phyloP scores from a whole-genome alignment of 1,140 invertebrate genomes.

The Theocolax elegans region DNA sequence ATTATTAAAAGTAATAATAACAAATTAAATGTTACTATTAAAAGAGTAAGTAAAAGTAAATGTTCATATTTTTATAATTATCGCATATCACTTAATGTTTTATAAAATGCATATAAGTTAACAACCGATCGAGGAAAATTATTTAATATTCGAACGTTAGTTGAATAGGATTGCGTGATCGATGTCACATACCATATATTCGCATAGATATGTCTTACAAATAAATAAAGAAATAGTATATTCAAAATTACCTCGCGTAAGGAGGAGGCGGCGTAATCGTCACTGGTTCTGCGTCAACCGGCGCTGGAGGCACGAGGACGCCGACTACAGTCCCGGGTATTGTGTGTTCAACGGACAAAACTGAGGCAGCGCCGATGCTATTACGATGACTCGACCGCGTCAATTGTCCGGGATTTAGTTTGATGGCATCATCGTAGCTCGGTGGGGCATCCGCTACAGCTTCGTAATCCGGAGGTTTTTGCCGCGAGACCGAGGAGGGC shows the following conservation, averaged over 20 bases:
- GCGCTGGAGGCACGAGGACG: slow-evolving; percentile 46
- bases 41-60: too few species aligned
- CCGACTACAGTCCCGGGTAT: slow-evolving; percentile 50
- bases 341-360: slow-evolving; percentile 44
- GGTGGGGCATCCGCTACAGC: slow-evolving; percentile 76
- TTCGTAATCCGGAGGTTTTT: slow-evolving; percentile 81
- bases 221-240: too few species aligned
- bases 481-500: slow-evolving; percentile 61
- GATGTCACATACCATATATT: too few species aligned
- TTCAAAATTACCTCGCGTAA: slow-evolving; percentile 60
- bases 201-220: too few species aligned
- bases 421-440: slow-evolving; percentile 80
- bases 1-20: too few species aligned
- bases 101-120: too few species aligned
- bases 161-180: too few species aligned
- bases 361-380: slow-evolving; percentile 42
- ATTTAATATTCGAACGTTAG: too few species aligned
- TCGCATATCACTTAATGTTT: too few species aligned
- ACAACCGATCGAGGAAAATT: too few species aligned
- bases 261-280: slow-evolving; percentile 58
- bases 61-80: too few species aligned
- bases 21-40: too few species aligned
- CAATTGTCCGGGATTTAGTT: slow-evolving; percentile 72
- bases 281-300: slow-evolving; percentile 49
- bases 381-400: slow-evolving; percentile 50